Conservation (phyloP, 2,888 invertebrate genomes). For the Malthinus flaveolus region DNA sequence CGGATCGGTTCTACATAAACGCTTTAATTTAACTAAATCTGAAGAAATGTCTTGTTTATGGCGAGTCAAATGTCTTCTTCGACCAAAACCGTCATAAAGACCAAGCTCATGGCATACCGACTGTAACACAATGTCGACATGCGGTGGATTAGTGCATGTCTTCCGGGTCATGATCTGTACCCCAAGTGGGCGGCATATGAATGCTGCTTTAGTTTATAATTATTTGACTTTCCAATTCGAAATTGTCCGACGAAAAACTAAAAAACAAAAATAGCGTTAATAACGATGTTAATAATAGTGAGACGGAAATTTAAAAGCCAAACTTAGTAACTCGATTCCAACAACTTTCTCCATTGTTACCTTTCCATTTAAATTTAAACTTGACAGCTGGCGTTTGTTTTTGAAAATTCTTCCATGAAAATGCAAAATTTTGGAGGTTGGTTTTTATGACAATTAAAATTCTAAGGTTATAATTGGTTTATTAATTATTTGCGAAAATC, state of each 20-base stretch:
- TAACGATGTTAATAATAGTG: too few relatives aligned
- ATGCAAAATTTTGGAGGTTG: background rate
- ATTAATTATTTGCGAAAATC: background rate
- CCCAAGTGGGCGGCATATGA: slow-evolving; percentile 37
- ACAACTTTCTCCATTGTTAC: too few relatives aligned
- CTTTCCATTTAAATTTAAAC: too few relatives aligned
- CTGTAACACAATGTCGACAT: slow-evolving; percentile 48
- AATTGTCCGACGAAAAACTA: background rate
- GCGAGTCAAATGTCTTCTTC: slow-evolving; percentile 69
- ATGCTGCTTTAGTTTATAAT: slow-evolving; percentile 35
- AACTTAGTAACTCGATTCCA: too few relatives aligned
- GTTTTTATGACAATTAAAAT: background rate
- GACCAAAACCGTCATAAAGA: slow-evolving; percentile 71
- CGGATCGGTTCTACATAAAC: slow-evolving; percentile 59
- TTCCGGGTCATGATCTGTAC: slow-evolving; percentile 60
- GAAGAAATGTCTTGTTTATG: slow-evolving; percentile 74
- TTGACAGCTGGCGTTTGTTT: too few relatives aligned
- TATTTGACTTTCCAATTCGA: background rate
- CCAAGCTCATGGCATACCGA: slow-evolving; percentile 81
- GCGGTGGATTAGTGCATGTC: slow-evolving; percentile 45
- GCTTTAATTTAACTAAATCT: slow-evolving; percentile 74
- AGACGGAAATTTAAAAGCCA: too few relatives aligned
- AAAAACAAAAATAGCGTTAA: background rate
- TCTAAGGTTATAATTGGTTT: background rate
- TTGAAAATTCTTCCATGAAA: too few relatives aligned